Evolutionary conservation across 2,113 vertebrate species (phyloP), one percentile per base, ranked within the genome.

Genomic region (Cairina moschata): DNA sequence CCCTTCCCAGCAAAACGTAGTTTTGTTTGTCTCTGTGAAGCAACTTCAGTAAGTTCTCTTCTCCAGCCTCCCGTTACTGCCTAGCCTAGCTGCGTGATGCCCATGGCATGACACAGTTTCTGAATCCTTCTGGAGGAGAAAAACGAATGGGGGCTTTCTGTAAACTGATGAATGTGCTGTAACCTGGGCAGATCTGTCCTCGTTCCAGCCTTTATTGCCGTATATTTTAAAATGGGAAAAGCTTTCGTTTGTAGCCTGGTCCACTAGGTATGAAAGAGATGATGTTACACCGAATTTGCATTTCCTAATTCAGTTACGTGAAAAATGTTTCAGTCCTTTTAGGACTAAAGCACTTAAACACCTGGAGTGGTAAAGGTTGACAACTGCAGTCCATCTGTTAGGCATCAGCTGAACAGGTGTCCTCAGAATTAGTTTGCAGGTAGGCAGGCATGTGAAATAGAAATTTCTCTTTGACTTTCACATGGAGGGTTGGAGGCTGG

Each of bases 141-240:
- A 91, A 94, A 72, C 58, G 4, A 89, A 69, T 28, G n/a, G 78
- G 20, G 29, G 50, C 56, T 44, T 90, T 96, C 83, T 7, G 1
- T 94, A 65, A 83, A 60, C 48, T 73, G 26, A n/a, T 87, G 82
- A 88, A 72, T 65, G 13, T 84, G 22, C 32, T 84, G 87, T 76
- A 95, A 94, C 62, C 42, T 65, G 63, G 94, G 71, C 42, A 87
- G 58, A 34, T 87, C 55, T 62, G 44, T 87, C 86, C 65, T 92
- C 1, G 0, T 91, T 90, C 58, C 58, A 88, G 58, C 62, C 67
- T 96, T 85, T 76, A 76, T 23, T 40, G 85, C 23, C n/a, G 13
- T 8, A 3, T 76, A 34, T 46, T 91, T 67, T 44, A 83, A 83
- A 89, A 72, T 36, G 8, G 26, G 29, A 69, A 44, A 88, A 52